phyloP scores from a whole-genome alignment of 2,797 vertebrate species.

The Pseudotriccus pelzelni region DNA sequence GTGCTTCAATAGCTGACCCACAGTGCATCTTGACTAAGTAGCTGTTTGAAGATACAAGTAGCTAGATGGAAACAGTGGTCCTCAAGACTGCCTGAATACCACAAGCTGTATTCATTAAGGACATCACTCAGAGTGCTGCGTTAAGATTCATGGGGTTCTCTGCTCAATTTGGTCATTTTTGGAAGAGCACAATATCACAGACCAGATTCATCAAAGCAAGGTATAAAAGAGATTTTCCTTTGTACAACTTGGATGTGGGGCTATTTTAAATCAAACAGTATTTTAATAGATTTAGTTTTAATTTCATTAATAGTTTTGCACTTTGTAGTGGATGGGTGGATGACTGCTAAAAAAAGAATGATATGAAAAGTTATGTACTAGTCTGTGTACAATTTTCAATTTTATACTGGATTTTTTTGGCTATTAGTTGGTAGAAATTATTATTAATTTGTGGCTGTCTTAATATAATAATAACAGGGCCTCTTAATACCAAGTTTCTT shows the following conservation, averaged over 20 bases:
- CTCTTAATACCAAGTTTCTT: neutral
- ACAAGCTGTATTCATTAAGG: constrained; percentile 57
- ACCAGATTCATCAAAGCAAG: constrained; percentile 49
- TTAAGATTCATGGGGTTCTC: constrained; percentile 15
- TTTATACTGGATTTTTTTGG: neutral
- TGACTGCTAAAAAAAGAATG: neutral
- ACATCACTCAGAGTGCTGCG: neutral
- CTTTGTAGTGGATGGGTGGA: neutral
- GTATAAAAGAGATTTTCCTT: constrained; percentile 50
- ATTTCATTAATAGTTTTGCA: constrained; percentile 3
- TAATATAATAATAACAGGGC: neutral
- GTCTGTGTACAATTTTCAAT: neutral
- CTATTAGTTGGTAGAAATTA: neutral
- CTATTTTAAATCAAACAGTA: constrained; percentile 41
- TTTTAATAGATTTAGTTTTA: constrained; percentile 22
- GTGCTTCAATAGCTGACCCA: neutral
- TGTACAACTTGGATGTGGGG: neutral
- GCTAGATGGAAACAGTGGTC: constrained; percentile 27
- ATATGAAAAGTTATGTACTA: neutral
- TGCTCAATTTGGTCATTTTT: constrained; percentile 48
- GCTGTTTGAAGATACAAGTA: constrained; percentile 20
- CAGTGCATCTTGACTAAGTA: constrained; percentile 1
- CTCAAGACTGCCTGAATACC: constrained; percentile 45
- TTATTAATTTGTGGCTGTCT: neutral
- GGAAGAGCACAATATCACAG: constrained; percentile 52